Percentiles rank a stretch among this genome's conserved stretches.
Conservation (phyloP, 1,140 invertebrate species). For the Euborellia annulipes region DNA sequence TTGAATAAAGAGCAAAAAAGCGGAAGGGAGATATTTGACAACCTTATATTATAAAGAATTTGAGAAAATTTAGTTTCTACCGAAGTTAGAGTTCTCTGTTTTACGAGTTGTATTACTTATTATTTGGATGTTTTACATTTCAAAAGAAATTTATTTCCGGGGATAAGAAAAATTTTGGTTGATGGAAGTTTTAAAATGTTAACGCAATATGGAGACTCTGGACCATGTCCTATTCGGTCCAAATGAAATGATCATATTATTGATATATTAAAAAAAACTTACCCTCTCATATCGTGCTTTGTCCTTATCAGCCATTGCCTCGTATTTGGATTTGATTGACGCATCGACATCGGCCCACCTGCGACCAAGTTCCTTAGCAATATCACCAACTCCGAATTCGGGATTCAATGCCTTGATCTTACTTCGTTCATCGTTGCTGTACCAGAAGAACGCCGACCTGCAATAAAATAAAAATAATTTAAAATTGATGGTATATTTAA, state of each 20-base stretch:
- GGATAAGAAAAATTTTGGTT: not conserved
- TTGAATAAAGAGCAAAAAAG: too few relatives aligned
- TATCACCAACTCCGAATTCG: slow-evolving; percentile 89
- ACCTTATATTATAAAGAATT: too few relatives aligned
- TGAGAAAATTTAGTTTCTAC: too few relatives aligned
- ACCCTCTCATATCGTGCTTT: slow-evolving; percentile 88
- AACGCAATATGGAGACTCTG: too few relatives aligned
- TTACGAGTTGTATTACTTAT: not conserved
- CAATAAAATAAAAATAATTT: too few relatives aligned
- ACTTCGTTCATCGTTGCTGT: slow-evolving; percentile 91
- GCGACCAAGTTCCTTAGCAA: slow-evolving; percentile 93
- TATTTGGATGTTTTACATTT: not conserved
- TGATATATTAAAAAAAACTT: slow-evolving; percentile 21
- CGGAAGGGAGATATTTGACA: too few relatives aligned
- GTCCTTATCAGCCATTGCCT: slow-evolving; percentile 82
- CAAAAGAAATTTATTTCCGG: not conserved
- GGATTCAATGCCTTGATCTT: slow-evolving; percentile 87
- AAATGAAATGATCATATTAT: too few relatives aligned
- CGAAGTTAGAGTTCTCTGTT: not conserved
- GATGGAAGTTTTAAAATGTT: not conserved
- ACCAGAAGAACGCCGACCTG: slow-evolving; percentile 99
- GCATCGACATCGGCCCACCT: slow-evolving; percentile 82
- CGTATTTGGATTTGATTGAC: slow-evolving; percentile 74
- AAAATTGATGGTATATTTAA: too few relatives aligned
- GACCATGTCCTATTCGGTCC: too few relatives aligned